Base-by-base conservation (phyloP, 2,888 invertebrate genomes). In the Orchestes rusci region DNA sequence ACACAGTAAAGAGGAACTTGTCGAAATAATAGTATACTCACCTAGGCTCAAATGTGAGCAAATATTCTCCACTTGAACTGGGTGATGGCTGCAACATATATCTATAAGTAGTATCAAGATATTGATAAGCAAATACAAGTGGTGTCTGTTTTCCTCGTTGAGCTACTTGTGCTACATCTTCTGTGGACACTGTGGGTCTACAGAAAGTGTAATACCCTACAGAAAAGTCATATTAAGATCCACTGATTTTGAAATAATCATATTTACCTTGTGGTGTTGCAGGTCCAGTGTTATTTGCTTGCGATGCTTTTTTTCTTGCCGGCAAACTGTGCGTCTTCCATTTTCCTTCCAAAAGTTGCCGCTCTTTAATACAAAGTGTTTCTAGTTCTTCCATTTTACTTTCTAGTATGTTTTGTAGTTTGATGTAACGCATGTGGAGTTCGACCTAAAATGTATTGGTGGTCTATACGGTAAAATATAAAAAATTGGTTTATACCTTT, bases 281-380 rank as follows among this genome's bases (percentile, higher is more conserved):
- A 63, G 59, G 61, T 45, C 74, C 75, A 2, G 64, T 68, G n/a
- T 63, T 62, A 16, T 60, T 59, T 37, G 61, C 60, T 2, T 81
- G 80, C 1, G 76, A 75, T 42, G 82, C 80, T 69, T 87, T 84
- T 64, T 89, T 89, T 48, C 89, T 76, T 1, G 89, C 89, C 10
- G 90, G 90, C 52, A 90, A 69, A 62, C 88, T 89, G 64, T 89
- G 90, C 0, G 89, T 90, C 69, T 89, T 90, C 89, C 89, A 89
- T 65, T 88, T 86, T 1, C 51, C 81, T 69, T 88, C 84, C 32
- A 87, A 71, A 8, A 92, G 74, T 61, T 91, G 88, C 41, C 86
- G 77, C 65, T 92, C 92, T 3, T 84, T 75, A 41, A 88, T 70
- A 56, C 84, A 84, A 4, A 91, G 73, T 40, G 86, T 78, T 63